These are phyloP conservation scores for Linnaemya vulpina DNA, from an alignment of 2,888 invertebrate genomes.

Conservation along the genomic window DNA sequence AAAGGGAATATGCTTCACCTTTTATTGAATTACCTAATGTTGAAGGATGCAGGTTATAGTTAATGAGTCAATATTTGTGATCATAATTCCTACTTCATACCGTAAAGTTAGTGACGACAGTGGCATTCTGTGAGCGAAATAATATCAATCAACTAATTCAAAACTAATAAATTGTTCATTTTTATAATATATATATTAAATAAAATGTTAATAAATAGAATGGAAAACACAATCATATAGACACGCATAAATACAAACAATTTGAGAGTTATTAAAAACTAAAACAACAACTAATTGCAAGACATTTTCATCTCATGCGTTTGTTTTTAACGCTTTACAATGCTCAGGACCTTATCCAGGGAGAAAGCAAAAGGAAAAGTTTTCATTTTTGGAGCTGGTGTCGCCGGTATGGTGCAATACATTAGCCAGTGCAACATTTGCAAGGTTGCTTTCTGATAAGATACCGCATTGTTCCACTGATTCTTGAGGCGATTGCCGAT, in stretches of 20 bases:
- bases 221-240: slow-evolving; percentile 22
- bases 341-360: slow-evolving; percentile 71
- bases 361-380: slow-evolving; percentile 69
- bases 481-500: slow-evolving; percentile 76
- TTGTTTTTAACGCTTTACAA: slow-evolving; percentile 67
- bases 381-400: slow-evolving; percentile 75
- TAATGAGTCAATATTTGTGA: too few relatives aligned
- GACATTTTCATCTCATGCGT: not conserved
- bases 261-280: not conserved
- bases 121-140: too few relatives aligned
- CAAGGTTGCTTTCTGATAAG: slow-evolving; percentile 76
- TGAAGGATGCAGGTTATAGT: too few relatives aligned
- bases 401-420: slow-evolving; percentile 78
- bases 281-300: not conserved
- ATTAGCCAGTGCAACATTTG: slow-evolving; percentile 78
- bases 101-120: too few relatives aligned
- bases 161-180: not conserved
- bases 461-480: slow-evolving; percentile 75
- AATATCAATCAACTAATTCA: too few relatives aligned
- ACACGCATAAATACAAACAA: not conserved
- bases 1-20: too few relatives aligned
- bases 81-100: too few relatives aligned
- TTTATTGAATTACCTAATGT: too few relatives aligned
- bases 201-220: slow-evolving; percentile 51
- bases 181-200: slow-evolving; percentile 9